Evolutionary conservation across 2,113 vertebrate species (phyloP).

Genomic region (Perca schrenkii): DNA sequence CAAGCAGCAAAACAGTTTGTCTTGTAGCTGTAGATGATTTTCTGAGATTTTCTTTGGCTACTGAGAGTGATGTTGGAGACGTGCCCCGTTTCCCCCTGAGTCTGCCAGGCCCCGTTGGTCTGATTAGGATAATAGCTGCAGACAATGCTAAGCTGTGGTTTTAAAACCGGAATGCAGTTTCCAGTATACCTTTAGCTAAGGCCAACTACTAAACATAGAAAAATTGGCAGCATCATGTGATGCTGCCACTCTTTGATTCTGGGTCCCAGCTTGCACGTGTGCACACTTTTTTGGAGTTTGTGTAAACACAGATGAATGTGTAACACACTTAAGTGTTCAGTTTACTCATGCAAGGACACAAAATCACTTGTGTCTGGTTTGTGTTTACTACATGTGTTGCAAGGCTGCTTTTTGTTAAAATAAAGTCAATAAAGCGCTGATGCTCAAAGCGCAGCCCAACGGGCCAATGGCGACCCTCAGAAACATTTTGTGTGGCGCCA

Average conservation of each 20-base stretch:
- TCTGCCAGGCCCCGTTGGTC: conserved; percentile 38
- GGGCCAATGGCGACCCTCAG: too few relatives aligned
- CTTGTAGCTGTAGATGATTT: background rate
- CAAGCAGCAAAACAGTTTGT: conserved; percentile 7
- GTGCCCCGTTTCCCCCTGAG: background rate
- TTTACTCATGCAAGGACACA: background rate
- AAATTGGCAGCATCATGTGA: conserved; percentile 62
- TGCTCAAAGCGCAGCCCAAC: too few relatives aligned
- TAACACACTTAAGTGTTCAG: background rate
- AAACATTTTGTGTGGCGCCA: too few relatives aligned
- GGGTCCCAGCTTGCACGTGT: background rate
- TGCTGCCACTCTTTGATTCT: conserved; percentile 67
- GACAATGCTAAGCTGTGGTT: conserved; percentile 73
- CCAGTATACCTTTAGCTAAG: conserved; percentile 46
- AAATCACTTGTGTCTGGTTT: conserved; percentile 8
- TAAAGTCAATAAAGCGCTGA: too few relatives aligned
- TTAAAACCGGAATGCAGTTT: conserved; percentile 72
- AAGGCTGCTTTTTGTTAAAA: too few relatives aligned
- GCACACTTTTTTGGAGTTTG: background rate
- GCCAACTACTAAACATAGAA: conserved; percentile 72
- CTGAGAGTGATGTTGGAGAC: background rate
- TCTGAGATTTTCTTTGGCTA: conserved; percentile 20
- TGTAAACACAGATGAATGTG: conserved; percentile 9
- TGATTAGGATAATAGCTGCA: conserved; percentile 76
- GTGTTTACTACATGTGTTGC: conserved; percentile 2